Evolutionary conservation across 2,113 vertebrate genomes (phyloP).

Genomic region (Herpailurus yagouaroundi): DNA sequence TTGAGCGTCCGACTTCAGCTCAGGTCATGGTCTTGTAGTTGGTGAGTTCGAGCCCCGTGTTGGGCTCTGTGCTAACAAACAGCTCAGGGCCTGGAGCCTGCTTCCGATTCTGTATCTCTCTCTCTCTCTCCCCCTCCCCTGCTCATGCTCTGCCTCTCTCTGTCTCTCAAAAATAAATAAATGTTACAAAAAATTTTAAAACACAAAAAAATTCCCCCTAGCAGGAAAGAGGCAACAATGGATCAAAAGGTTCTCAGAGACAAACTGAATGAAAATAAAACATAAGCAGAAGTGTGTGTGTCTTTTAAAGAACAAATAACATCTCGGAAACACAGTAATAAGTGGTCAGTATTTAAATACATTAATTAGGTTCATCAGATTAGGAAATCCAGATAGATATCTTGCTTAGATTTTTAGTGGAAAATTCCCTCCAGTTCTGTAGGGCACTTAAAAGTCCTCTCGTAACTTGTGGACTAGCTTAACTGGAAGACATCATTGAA

Average conservation of each 20-base stretch:
- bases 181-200: background rate
- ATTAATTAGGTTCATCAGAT: constrained; percentile 70
- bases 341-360: constrained; percentile 64
- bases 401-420: constrained; percentile 27
- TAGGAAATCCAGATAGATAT: constrained; percentile 39
- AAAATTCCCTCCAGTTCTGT: constrained; percentile 31
- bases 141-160: no score
- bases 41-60: no score
- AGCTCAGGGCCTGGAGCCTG: no score
- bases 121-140: no score
- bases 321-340: constrained; percentile 57
- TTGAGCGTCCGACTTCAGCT: no score
- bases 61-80: no score
- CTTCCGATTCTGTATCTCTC: no score
- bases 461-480: background rate
- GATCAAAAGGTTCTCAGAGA: background rate
- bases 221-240: background rate
- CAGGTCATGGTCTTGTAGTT: no score
- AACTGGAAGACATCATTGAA: background rate
- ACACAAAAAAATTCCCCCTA: background rate
- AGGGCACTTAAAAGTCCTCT: background rate
- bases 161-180: no score
- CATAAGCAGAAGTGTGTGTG: background rate
- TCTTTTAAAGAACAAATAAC: constrained; percentile 25
- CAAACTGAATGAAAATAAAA: background rate